Evolutionary conservation across 2,113 vertebrate species (phyloP).

Genomic region (Excalfactoria chinensis): DNA sequence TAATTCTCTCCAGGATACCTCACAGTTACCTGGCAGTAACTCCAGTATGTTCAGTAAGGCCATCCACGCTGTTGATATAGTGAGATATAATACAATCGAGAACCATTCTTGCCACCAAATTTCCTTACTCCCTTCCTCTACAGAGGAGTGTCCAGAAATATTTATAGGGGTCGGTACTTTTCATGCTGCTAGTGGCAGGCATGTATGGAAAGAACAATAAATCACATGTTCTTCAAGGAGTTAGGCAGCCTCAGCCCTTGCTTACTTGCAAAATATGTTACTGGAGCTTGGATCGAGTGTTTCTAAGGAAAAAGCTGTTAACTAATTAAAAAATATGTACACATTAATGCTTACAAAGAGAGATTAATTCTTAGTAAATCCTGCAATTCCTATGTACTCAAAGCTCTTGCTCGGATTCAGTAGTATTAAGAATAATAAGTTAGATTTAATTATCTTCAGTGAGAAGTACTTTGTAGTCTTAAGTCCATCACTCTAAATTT

Average conservation of each 20-base stretch:
- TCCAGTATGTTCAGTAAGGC: constrained; percentile 5
- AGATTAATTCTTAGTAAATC: neutral
- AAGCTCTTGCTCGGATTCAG: neutral
- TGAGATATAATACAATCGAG: neutral
- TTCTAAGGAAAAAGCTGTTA: neutral
- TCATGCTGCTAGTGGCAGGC: constrained; percentile 1
- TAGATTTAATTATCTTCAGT: neutral
- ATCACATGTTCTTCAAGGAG: neutral
- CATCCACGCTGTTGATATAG: neutral
- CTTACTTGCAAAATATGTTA: neutral
- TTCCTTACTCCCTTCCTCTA: neutral
- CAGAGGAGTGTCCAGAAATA: neutral
- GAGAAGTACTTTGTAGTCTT: neutral
- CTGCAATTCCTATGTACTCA: neutral
- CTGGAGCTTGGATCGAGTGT: neutral
- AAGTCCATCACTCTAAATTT: neutral
- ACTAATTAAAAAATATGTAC: neutral
- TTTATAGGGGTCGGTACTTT: neutral
- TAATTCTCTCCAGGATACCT: constrained; percentile 4
- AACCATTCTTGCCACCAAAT: constrained; percentile 14
- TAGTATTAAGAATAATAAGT: neutral
- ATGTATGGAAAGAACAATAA: constrained; percentile 9
- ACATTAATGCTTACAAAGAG: neutral
- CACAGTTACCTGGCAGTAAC: constrained; percentile 6
- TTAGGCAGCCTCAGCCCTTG: neutral